Base-by-base conservation (phyloP, 2,797 vertebrate genomes). In the Tinamus major region DNA sequence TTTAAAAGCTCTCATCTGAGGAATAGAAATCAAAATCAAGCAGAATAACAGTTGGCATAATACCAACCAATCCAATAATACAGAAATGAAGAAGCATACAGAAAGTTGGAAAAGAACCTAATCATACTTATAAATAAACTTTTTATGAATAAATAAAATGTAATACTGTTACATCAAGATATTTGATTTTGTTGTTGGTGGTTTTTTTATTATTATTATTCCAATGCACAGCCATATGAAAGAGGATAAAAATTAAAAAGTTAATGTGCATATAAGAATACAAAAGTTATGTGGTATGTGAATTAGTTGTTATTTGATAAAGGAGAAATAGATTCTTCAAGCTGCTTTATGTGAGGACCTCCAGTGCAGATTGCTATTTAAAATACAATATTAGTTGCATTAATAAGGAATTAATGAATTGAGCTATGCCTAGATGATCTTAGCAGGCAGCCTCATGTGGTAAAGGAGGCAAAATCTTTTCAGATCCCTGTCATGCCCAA, bases 321-420 rank as follows among this genome's bases (percentile, higher is more conserved):
- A 7, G 21, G 62, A 79, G 39, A 65, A 81, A 81, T 19, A 2
- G 72, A 63, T 81, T 85, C n/a, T 81, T 93, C 78, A 64, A 79
- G 71, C 6, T 74, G 26, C 48, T 37, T 44, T 79, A 39, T 35
- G 5, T 33, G 42, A 91, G 62, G 39, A 69, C 10, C 55, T 93
- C 81, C 56, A 81, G 26, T 42, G 41, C 59, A 90, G 59, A 35
- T 59, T 90, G 35, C 17, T 27, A 13, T 55, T 78, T 80, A 59
- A 89, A 88, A 89, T 48, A 61, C 42, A 80, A n/a, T 55, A 72
- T 88, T 94, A 92, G 46, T 76, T 87, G 42, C n/a, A 15, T 76
- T 79, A 93, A 63, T 63, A 86, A 55, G 85, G 61, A 71, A 93
- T 63, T 84, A 85, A 94, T 92, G 70, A 89, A 88, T 81, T 59